Evolutionary conservation across 2,888 invertebrate species (phyloP), one percentile per base, ranked within the genome.

Genomic region (Lycia hirtaria): DNA sequence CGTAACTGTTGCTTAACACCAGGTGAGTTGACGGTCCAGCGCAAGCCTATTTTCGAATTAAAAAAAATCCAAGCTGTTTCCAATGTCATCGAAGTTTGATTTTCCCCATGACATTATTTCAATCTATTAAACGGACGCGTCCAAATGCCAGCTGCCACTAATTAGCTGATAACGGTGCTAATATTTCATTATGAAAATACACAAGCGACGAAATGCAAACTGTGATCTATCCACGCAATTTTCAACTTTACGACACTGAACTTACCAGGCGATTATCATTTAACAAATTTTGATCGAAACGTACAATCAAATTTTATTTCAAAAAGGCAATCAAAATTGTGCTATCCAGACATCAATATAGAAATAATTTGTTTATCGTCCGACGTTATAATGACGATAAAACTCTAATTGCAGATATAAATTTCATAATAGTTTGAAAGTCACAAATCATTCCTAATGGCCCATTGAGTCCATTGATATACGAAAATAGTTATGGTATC

Each of bases 131-230:
- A 40, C 48, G 20, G 33, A 40, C 26, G 24, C 37, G 15, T 64
- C 54, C 52, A 62, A 37, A 70, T 69, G 69, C 64, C 68, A 64
- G 58, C 67, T 73, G 69, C 68, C 65, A 64, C 57, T 68, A 71
- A 71, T 68, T 69, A 69, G 35, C 60, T 55, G 68, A 73, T 71
- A 68, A 61, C 64, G 50, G 64, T 54, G 55, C 51, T 61, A 64
- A 64, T 72, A 73, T 72, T 74, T 71, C 65, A 49, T 52, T 45
- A 45, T 26, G 38, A 53, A 41, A 49, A 38, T 20, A 45, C 22
- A 20, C 26, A 12, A 24, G 40, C 40, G 47, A 24, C 5, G 38
- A 49, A 55, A 40, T 35, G 4, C 20, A 19, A 4, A 10, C 48
- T 24, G 14, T 10, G n/a, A 12, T 44, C n/a, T n/a, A 10, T 9